These are phyloP conservation scores for Axea sp. DNA, from an alignment of 2,888 invertebrate species.

Conservation along the genomic window DNA sequence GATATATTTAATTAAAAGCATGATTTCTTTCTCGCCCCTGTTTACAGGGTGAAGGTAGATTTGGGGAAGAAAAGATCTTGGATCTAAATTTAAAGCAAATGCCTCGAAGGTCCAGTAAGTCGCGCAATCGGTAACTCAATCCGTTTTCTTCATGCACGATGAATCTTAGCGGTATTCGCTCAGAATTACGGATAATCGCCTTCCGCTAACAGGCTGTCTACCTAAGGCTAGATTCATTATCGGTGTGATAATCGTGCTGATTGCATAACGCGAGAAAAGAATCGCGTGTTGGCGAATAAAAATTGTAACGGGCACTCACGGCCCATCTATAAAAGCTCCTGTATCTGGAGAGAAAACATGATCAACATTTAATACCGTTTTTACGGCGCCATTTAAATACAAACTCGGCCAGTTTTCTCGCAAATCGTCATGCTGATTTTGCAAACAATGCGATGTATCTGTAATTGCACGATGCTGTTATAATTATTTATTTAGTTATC, in stretches of 20 bases:
- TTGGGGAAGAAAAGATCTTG: too few relatives aligned
- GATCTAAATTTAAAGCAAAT: neutral
- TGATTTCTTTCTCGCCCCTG: constrained; percentile 11
- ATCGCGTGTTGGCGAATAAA: constrained; percentile 29
- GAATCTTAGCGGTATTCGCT: constrained; percentile 58
- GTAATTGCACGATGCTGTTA: constrained; percentile 10
- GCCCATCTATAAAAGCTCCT: constrained; percentile 26
- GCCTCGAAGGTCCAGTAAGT: constrained; percentile 21
- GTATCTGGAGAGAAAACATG: constrained; percentile 28
- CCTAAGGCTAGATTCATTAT: constrained; percentile 51
- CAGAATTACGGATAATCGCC: constrained; percentile 57
- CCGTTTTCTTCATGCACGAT: constrained; percentile 37
- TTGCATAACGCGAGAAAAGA: constrained; percentile 51
- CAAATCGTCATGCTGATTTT: constrained; percentile 2
- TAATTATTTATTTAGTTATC: constrained; percentile 32
- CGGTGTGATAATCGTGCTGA: constrained; percentile 47
- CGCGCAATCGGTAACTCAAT: constrained; percentile 41
- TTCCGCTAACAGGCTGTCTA: constrained; percentile 51
- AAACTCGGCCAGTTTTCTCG: constrained; percentile 16
- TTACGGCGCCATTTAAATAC: constrained; percentile 39
- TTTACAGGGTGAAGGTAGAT: too few relatives aligned
- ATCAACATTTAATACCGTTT: constrained; percentile 35
- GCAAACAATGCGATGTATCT: constrained; percentile 4
- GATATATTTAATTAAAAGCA: constrained; percentile 45
- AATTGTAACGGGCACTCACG: constrained; percentile 35